Percentiles rank a stretch among this genome's conserved stretches.
phyloP scores from a whole-genome alignment of 1,140 invertebrate genomes.

The Anastrepha ludens region DNA sequence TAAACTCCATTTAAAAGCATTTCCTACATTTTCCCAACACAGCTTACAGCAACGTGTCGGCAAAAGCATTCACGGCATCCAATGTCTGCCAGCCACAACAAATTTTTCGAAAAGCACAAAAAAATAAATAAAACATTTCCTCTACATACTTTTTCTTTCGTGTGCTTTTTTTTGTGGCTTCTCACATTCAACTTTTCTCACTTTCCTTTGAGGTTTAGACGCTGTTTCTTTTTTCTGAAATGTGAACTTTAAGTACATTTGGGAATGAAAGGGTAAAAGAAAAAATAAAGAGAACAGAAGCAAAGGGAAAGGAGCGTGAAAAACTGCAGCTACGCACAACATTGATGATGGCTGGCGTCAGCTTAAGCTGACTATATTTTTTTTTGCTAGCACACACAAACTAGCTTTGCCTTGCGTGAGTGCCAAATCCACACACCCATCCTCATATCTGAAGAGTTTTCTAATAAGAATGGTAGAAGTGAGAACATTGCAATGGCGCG shows the following conservation, averaged over 20 bases:
- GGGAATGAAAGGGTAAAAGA: not conserved
- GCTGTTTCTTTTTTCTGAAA: slow-evolving; percentile 1
- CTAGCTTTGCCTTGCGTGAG: not conserved
- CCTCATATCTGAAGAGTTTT: not conserved
- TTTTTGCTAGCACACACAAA: not conserved
- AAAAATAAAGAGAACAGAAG: not conserved
- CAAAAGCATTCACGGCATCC: not conserved
- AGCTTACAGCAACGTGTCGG: not conserved
- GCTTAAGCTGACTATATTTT: not conserved
- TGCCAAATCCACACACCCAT: not conserved
- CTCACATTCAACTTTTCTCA: slow-evolving; percentile 19
- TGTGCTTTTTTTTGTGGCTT: not conserved
- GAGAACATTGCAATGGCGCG: not conserved
- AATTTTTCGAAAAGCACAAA: not conserved
- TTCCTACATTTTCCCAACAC: not conserved
- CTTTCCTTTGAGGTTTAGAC: slow-evolving; percentile 3
- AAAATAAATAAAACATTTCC: not conserved
- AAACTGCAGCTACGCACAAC: not conserved
- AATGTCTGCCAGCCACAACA: not conserved
- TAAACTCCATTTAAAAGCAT: not conserved
- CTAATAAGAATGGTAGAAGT: not conserved
- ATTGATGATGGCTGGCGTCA: slow-evolving; percentile 22
- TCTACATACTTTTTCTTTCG: not conserved
- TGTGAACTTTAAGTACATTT: not conserved
- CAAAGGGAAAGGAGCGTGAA: not conserved